A percentile compares a stretch with the other conserved stretches of the same genome.
Conservation (phyloP, 2,888 invertebrate genomes). For the Boloria selene region DNA sequence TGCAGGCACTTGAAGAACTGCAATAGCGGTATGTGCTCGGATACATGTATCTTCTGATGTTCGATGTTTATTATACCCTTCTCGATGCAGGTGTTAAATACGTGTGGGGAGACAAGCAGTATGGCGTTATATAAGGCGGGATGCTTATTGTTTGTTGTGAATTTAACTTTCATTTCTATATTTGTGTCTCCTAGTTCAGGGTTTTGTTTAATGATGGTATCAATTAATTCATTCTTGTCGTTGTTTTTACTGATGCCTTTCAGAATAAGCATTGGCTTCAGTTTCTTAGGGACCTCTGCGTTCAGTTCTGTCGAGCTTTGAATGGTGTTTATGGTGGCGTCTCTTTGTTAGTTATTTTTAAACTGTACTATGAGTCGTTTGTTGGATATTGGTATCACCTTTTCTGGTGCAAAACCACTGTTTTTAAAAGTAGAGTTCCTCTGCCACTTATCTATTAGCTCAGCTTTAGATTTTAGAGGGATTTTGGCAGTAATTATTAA, state of each 20-base stretch:
- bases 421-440: neutral
- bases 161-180: neutral
- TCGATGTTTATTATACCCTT: constrained; percentile 2
- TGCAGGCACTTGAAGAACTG: neutral
- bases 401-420: neutral
- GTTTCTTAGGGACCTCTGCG: neutral
- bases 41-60: neutral
- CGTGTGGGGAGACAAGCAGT: neutral
- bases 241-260: neutral
- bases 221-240: neutral
- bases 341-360: neutral
- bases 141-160: neutral
- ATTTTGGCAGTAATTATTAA: neutral
- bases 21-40: neutral
- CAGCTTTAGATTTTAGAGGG: neutral
- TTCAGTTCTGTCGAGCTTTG: neutral
- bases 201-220: neutral
- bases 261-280: neutral
- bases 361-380: neutral
- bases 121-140: neutral
- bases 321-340: neutral
- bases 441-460: constrained; percentile 1
- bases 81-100: neutral
- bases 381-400: neutral
- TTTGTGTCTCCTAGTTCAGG: too few species aligned